Conservation (phyloP, 2,797 vertebrate species). For the Atherinosoma microstoma region DNA sequence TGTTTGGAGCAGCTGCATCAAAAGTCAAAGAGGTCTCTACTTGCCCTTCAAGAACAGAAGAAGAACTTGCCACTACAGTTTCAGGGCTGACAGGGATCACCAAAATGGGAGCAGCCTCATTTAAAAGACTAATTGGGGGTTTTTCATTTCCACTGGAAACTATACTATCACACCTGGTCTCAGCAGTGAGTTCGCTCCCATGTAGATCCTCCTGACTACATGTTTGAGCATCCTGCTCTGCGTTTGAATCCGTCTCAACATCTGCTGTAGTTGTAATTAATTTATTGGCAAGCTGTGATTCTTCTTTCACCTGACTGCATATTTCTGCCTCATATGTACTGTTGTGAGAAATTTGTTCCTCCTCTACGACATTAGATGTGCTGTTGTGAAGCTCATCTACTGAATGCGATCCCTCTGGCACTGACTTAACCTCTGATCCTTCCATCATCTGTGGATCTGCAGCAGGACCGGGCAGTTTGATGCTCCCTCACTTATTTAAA, state of each 20-base stretch:
- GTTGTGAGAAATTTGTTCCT: slow-evolving; percentile 42
- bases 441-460: slow-evolving; percentile 55
- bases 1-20: slow-evolving; percentile 36
- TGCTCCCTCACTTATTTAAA: slow-evolving; percentile 61
- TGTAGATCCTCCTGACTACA: slow-evolving; percentile 36
- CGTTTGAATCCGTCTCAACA: slow-evolving; percentile 27
- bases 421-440: slow-evolving; percentile 52
- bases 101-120: slow-evolving; percentile 40
- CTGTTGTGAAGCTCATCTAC: slow-evolving; percentile 36
- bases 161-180: slow-evolving; percentile 47
- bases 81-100: slow-evolving; percentile 25
- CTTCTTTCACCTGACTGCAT: slow-evolving; percentile 48
- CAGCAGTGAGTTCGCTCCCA: slow-evolving; percentile 25
- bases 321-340: slow-evolving; percentile 46
- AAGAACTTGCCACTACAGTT: slow-evolving; percentile 52
- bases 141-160: slow-evolving; percentile 43
- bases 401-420: slow-evolving; percentile 12
- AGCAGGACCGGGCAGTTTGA: slow-evolving; percentile 66
- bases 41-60: slow-evolving; percentile 60
- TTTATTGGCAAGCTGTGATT: slow-evolving; percentile 40
- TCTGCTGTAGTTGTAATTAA: slow-evolving; percentile 31
- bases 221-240: slow-evolving; percentile 23
- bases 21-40: slow-evolving; percentile 51
- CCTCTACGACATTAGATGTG: slow-evolving; percentile 31
- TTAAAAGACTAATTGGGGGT: slow-evolving; percentile 27